These are phyloP conservation scores for Dusona sp. DNA, from an alignment of 2,888 invertebrate genomes.

Conservation along the genomic window DNA sequence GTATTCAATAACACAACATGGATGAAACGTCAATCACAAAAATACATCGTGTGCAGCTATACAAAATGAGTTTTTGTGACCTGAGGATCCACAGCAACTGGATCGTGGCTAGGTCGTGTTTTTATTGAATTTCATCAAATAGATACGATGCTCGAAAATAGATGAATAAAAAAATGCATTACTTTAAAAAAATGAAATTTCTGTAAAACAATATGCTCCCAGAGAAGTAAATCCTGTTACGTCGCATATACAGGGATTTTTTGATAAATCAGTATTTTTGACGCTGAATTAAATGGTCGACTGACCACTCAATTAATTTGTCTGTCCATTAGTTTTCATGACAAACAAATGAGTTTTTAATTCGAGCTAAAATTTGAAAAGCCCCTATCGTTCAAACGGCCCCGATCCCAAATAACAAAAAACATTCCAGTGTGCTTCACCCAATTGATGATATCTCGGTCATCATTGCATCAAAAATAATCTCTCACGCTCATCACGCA, in stretches of 20 bases:
- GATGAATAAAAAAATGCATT: not conserved
- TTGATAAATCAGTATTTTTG: not conserved
- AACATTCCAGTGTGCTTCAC: not conserved
- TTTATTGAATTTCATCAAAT: not conserved
- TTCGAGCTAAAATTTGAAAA: not conserved
- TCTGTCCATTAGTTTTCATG: not conserved
- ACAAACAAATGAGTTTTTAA: not conserved
- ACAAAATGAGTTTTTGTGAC: not conserved
- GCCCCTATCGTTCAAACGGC: not conserved
- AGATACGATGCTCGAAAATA: not conserved
- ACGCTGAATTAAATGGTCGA: not conserved
- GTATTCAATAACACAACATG: not conserved
- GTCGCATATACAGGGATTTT: not conserved
- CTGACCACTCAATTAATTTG: not conserved
- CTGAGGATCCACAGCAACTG: not conserved
- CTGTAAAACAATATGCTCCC: not conserved
- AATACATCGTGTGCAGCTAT: not conserved
- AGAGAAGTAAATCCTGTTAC: too few species aligned
- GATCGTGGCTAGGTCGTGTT: not conserved
- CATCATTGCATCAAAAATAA: not conserved
- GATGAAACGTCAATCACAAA: not conserved
- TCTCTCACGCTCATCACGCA: slow-evolving; percentile 1
- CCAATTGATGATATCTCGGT: not conserved
- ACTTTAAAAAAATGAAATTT: not conserved
- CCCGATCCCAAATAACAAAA: not conserved